A percentile compares a stretch with the other conserved stretches of the same genome.
These are phyloP conservation scores for Lagopus muta DNA, from an alignment of 2,113 vertebrate species.

Conservation along the genomic window DNA sequence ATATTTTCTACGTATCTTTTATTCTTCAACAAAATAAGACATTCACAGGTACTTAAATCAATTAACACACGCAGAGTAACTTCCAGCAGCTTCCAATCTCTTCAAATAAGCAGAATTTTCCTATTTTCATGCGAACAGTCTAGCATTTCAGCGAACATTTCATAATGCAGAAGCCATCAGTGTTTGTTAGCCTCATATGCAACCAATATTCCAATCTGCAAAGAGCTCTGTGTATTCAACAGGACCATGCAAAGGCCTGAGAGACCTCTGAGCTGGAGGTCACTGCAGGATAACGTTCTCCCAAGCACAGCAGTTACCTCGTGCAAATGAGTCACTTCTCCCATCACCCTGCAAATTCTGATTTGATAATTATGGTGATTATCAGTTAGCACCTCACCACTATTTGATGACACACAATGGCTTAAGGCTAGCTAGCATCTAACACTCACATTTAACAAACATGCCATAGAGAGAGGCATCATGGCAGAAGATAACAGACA, in stretches of 20 bases:
- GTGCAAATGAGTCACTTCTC: constrained; percentile 19
- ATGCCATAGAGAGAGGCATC: background rate
- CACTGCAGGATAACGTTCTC: background rate
- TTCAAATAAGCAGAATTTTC: constrained; percentile 45
- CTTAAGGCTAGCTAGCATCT: constrained; percentile 30
- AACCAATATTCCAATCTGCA: constrained; percentile 6
- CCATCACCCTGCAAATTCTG: background rate
- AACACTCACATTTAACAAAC: background rate
- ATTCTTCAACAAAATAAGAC: constrained; percentile 12
- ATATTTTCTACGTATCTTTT: constrained; percentile 27
- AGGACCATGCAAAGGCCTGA: constrained; percentile 2
- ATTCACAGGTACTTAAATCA: constrained; percentile 4
- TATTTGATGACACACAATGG: constrained; percentile 44
- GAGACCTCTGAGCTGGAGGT: background rate
- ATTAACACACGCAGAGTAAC: constrained; percentile 10
- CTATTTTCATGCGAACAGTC: constrained; percentile 43
- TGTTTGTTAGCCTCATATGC: constrained; percentile 33
- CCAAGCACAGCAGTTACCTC: background rate
- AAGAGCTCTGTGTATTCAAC: background rate
- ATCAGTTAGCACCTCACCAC: constrained; percentile 53
- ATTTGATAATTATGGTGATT: constrained; percentile 56
- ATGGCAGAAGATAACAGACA: background rate
- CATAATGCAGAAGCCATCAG: constrained; percentile 13
- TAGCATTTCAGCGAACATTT: constrained; percentile 18
- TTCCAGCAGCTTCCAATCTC: constrained; percentile 30